phyloP scores from a whole-genome alignment of 2,888 invertebrate species.

The Phortica magna region DNA sequence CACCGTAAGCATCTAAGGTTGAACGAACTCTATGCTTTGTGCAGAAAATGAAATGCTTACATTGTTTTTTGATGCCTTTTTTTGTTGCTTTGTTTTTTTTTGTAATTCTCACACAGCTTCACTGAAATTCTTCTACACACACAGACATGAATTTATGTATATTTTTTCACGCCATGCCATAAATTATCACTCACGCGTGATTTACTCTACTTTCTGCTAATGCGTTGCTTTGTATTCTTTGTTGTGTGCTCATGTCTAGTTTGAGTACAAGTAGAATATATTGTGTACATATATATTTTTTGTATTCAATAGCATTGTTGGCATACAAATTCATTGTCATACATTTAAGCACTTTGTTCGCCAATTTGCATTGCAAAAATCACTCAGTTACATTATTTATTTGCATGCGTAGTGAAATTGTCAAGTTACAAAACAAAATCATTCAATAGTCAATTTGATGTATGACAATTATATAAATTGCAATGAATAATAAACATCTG shows the following conservation, averaged over 20 bases:
- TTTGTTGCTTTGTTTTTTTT: background rate
- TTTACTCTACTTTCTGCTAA: background rate
- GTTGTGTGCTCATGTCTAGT: background rate
- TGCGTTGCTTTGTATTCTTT: background rate
- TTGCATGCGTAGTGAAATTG: slow-evolving; percentile 11
- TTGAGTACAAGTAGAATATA: background rate
- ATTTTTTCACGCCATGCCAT: background rate
- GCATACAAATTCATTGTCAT: slow-evolving; percentile 30
- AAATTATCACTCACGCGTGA: slow-evolving; percentile 1
- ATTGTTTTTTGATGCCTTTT: background rate
- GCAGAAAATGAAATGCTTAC: slow-evolving; percentile 1
- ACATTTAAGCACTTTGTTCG: background rate
- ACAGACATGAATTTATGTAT: background rate
- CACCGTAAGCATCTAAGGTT: background rate
- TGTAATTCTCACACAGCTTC: background rate
- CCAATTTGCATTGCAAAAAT: slow-evolving; percentile 22
- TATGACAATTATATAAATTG: background rate
- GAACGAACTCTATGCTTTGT: background rate
- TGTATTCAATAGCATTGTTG: slow-evolving; percentile 14
- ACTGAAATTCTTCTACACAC: slow-evolving; percentile 1
- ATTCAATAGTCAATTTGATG: background rate
- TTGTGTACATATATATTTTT: background rate
- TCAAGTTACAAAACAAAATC: background rate
- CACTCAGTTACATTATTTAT: background rate
- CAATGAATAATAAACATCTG: background rate